These are phyloP conservation scores for Prionailurus bengalensis DNA, from an alignment of 2,113 vertebrate species.

Conservation along the genomic window DNA sequence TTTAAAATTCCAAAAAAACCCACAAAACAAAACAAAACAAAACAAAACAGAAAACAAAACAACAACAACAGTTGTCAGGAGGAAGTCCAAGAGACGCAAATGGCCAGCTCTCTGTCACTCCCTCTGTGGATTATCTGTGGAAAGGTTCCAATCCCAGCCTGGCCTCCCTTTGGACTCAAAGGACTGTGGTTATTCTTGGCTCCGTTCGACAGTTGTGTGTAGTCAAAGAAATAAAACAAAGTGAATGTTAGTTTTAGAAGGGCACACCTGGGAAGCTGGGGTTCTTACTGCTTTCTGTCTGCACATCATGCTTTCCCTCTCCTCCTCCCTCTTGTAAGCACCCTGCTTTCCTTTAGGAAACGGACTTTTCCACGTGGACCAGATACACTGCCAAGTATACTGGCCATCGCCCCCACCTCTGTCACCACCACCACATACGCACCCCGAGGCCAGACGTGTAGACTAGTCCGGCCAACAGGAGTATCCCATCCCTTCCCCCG, in stretches of 20 bases:
- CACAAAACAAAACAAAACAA: too few relatives aligned
- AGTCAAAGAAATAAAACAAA: neutral
- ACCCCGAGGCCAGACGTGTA: neutral
- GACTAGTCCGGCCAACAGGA: neutral
- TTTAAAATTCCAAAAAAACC: conserved; percentile 10
- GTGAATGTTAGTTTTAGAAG: neutral
- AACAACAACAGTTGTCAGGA: neutral
- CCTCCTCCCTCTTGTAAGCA: neutral
- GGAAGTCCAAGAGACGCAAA: conserved; percentile 48
- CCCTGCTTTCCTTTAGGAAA: neutral
- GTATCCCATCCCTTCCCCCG: neutral
- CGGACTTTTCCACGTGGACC: neutral
- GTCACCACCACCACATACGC: neutral
- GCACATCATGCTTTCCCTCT: rapidly evolving
- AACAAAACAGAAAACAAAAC: too few relatives aligned
- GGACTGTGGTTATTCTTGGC: neutral
- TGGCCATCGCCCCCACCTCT: neutral
- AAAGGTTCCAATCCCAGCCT: neutral
- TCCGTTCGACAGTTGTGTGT: neutral
- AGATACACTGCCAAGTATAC: neutral
- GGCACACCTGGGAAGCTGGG: neutral
- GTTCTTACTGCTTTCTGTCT: neutral
- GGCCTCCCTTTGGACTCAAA: neutral
- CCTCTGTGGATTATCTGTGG: neutral
- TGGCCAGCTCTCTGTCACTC: neutral